Conservation (phyloP, 2,888 invertebrate species). For the Hyppa rectilinea region DNA sequence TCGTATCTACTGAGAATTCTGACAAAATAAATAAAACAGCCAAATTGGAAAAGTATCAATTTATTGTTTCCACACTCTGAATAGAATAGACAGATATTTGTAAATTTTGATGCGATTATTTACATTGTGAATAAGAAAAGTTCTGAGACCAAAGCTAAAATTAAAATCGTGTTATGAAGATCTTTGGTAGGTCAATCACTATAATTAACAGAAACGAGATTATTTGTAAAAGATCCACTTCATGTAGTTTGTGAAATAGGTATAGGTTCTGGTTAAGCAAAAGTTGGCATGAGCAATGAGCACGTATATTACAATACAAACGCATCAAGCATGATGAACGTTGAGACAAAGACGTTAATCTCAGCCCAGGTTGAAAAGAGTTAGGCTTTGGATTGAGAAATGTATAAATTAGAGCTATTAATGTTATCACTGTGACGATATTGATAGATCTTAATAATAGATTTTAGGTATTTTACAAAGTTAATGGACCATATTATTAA, state of each 20-base stretch:
- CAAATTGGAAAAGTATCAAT: slow-evolving; percentile 87
- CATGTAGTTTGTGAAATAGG: neutral
- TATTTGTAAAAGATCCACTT: slow-evolving; percentile 10
- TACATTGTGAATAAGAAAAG: slow-evolving; percentile 68
- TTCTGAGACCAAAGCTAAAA: slow-evolving; percentile 33
- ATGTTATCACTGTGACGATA: too few species aligned
- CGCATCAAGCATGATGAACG: neutral
- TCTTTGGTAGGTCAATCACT: slow-evolving; percentile 78
- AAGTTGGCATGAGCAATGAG: neutral
- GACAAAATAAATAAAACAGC: slow-evolving; percentile 65
- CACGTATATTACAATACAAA: too few species aligned
- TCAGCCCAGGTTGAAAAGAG: neutral
- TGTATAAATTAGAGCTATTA: too few species aligned
- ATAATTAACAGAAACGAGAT: slow-evolving; percentile 12
- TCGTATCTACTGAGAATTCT: neutral
- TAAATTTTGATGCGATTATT: slow-evolving; percentile 69
- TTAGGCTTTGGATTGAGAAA: too few species aligned
- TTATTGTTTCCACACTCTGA: slow-evolving; percentile 85
- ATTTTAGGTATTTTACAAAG: too few species aligned
- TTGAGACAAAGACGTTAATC: neutral
- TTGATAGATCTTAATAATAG: too few species aligned
- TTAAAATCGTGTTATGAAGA: slow-evolving; percentile 66
- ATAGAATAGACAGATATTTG: slow-evolving; percentile 75
- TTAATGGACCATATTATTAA: too few species aligned
- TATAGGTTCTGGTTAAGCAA: neutral